These are phyloP conservation scores for Nematostella vectensis DNA, from an alignment of 92 coral and sea anemone species.

Conservation along the genomic window DNA sequence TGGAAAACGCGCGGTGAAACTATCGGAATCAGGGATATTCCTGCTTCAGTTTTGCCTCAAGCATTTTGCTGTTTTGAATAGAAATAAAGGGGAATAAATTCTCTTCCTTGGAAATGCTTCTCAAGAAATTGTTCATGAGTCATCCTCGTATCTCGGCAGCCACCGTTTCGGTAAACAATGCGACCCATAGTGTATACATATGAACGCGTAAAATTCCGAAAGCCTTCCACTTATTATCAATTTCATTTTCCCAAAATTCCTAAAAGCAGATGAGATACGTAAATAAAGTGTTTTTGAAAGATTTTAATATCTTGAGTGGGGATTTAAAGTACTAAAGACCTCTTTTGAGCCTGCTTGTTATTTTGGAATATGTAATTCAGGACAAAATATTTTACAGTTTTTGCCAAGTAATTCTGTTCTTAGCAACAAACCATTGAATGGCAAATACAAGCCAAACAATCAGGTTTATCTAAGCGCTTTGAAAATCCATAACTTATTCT, in stretches of 20 bases:
- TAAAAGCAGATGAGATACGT: too few relatives aligned
- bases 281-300: too few relatives aligned
- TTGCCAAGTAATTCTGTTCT: too few relatives aligned
- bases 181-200: too few relatives aligned
- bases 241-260: too few relatives aligned
- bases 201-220: not conserved
- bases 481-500: too few relatives aligned
- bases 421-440: not conserved
- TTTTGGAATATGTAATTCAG: too few relatives aligned
- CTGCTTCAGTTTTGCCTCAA: not conserved
- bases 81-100: not conserved
- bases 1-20: not conserved
- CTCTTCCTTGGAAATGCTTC: not conserved
- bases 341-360: too few relatives aligned
- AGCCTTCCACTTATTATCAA: too few relatives aligned
- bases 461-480: too few relatives aligned
- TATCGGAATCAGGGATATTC: conserved; percentile 1
- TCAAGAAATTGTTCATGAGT: not conserved
- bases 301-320: not conserved
- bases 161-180: not conserved
- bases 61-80: not conserved
- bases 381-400: too few relatives aligned
- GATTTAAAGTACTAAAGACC: not conserved
- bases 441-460: not conserved
- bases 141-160: conserved; percentile 1